Conservation (phyloP, 2,888 invertebrate genomes). For the Lasioglossum lativentre region DNA sequence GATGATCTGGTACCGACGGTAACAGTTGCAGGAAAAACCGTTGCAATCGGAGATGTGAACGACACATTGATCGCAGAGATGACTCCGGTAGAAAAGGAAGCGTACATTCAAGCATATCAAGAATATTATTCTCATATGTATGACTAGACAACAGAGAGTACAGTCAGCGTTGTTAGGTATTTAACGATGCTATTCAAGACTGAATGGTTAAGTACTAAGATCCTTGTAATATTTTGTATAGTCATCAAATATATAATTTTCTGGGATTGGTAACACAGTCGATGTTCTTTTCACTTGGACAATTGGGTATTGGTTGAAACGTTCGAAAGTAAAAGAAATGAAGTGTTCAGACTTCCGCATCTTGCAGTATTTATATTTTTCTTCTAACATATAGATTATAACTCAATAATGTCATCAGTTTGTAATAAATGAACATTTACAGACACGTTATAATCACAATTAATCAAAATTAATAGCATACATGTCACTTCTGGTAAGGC, state of each 20-base stretch:
- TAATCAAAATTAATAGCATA: slow-evolving; percentile 77
- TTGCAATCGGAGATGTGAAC: slow-evolving; percentile 93
- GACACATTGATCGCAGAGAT: slow-evolving; percentile 95
- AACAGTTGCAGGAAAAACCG: slow-evolving; percentile 91
- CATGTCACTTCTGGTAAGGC: slow-evolving; percentile 84
- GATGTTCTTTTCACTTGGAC: neutral
- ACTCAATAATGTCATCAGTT: slow-evolving; percentile 77
- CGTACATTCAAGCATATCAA: slow-evolving; percentile 97
- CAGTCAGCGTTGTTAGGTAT: slow-evolving; percentile 46
- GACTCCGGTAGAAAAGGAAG: slow-evolving; percentile 96
- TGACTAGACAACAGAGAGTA: slow-evolving; percentile 87
- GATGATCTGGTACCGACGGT: slow-evolving; percentile 93
- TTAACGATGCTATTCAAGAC: slow-evolving; percentile 58
- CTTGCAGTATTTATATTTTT: slow-evolving; percentile 52
- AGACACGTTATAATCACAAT: slow-evolving; percentile 69
- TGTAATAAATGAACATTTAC: slow-evolving; percentile 65
- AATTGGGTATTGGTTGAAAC: neutral
- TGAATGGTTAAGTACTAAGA: slow-evolving; percentile 60
- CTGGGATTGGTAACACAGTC: slow-evolving; percentile 55
- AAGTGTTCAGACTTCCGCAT: slow-evolving; percentile 24
- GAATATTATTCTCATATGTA: slow-evolving; percentile 96
- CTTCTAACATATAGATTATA: slow-evolving; percentile 79
- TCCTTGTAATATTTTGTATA: slow-evolving; percentile 79
- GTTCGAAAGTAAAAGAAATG: slow-evolving; percentile 12
- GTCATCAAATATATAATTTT: slow-evolving; percentile 71